phyloP scores from a whole-genome alignment of 2,797 vertebrate species.

The Xerus rutilus region DNA sequence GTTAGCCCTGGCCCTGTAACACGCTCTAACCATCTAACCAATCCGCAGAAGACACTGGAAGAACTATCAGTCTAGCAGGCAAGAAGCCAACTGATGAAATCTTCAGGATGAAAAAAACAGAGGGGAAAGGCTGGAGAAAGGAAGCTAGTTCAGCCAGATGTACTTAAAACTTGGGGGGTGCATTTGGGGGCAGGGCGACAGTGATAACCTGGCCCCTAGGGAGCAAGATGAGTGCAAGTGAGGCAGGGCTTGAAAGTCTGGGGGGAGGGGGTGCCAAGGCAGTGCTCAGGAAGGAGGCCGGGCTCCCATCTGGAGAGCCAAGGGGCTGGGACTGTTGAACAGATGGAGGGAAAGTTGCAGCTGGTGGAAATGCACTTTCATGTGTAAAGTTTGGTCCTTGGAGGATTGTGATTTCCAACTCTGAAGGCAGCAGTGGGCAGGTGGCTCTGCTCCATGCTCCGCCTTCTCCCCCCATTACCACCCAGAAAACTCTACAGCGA shows the following conservation, averaged over 20 bases:
- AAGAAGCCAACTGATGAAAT: background rate
- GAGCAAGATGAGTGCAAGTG: constrained; percentile 18
- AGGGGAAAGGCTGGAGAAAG: background rate
- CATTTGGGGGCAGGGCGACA: background rate
- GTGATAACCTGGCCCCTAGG: background rate
- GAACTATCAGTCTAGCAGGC: background rate
- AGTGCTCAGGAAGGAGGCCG: constrained; percentile 80
- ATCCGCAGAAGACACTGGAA: background rate
- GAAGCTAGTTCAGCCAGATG: background rate
- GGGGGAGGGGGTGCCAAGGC: constrained; percentile 24
- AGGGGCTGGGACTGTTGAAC: constrained; percentile 84
- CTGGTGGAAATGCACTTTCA: constrained; percentile 88
- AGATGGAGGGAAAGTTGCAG: constrained; percentile 87
- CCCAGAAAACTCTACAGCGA: constrained; percentile 56
- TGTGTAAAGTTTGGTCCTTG: constrained; percentile 88
- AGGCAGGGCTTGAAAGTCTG: constrained; percentile 69
- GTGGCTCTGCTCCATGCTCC: constrained; percentile 72
- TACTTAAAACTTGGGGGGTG: background rate
- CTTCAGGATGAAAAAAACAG: background rate
- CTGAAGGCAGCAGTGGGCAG: constrained; percentile 79
- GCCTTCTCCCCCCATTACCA: constrained; percentile 60
- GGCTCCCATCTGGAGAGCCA: constrained; percentile 86
- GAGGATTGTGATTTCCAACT: constrained; percentile 84
- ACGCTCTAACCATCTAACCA: background rate
- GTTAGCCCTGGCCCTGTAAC: background rate